A percentile compares a stretch with the other conserved stretches of the same genome.
Conservation (phyloP, 2,113 vertebrate genomes). For the Anolis sagrei region DNA sequence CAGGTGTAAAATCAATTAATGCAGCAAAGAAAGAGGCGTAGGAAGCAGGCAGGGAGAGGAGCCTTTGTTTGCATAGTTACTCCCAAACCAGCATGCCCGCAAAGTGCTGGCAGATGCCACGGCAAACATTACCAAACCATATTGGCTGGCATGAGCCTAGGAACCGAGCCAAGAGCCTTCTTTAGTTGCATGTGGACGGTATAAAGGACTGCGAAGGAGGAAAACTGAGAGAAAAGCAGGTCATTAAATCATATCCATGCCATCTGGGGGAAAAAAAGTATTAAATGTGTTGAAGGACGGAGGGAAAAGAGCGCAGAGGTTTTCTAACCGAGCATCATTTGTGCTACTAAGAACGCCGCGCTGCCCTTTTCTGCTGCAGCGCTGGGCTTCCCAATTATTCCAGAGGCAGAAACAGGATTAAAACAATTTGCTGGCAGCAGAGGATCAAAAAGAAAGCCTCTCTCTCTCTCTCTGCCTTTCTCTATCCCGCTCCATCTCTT, state of each 20-base stretch:
- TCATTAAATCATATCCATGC: too few species aligned
- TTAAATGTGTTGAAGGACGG: too few species aligned
- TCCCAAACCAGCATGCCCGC: not conserved
- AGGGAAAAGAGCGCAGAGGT: not conserved
- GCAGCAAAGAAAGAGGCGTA: too few species aligned
- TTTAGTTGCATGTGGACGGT: not conserved
- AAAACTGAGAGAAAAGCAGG: too few species aligned
- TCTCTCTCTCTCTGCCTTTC: not conserved
- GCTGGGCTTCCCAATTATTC: conserved; percentile 23
- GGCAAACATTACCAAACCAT: not conserved
- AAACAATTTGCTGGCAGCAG: conserved; percentile 31
- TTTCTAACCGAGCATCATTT: conserved; percentile 8
- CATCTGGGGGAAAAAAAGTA: too few species aligned
- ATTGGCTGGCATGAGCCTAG: not conserved
- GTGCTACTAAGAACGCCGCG: not conserved
- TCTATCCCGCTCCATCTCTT: not conserved
- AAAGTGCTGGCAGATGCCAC: not conserved
- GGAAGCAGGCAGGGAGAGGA: not conserved
- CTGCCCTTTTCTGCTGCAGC: not conserved
- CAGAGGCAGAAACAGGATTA: conserved; percentile 26
- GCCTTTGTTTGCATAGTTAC: not conserved
- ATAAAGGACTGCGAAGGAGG: too few species aligned
- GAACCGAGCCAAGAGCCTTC: not conserved
- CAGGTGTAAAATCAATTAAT: conserved; percentile 1
- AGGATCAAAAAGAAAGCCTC: conserved; percentile 1